phyloP scores from a whole-genome alignment of 2,888 invertebrate species.

The Noctua janthina region DNA sequence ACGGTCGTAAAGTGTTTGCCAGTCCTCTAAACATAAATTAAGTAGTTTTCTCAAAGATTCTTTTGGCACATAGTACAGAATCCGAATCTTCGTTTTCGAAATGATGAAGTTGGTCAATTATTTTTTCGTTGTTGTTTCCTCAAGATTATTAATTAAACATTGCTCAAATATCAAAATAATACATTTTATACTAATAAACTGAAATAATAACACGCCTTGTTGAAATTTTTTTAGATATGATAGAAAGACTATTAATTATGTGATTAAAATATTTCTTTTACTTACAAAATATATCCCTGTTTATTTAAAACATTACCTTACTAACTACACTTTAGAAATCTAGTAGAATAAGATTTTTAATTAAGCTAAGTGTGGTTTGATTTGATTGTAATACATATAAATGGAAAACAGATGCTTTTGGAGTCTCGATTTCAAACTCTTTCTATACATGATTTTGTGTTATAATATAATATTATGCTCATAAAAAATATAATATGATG shows the following conservation, averaged over 20 bases:
- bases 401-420: neutral
- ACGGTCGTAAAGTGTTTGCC: neutral
- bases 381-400: slow-evolving; percentile 8
- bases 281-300: slow-evolving; percentile 57
- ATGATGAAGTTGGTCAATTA: neutral
- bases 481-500: slow-evolving; percentile 13
- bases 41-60: slow-evolving; percentile 12
- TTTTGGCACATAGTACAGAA: slow-evolving; percentile 41
- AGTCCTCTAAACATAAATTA: slow-evolving; percentile 1
- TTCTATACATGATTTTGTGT: slow-evolving; percentile 6
- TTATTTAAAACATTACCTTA: slow-evolving; percentile 31
- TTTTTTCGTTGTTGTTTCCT: neutral
- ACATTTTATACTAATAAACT: neutral
- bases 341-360: slow-evolving; percentile 21
- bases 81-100: slow-evolving; percentile 6
- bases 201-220: neutral
- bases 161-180: slow-evolving; percentile 3
- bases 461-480: slow-evolving; percentile 19
- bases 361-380: neutral
- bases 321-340: slow-evolving; percentile 22
- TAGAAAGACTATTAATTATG: slow-evolving; percentile 27
- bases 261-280: slow-evolving; percentile 34
- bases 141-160: neutral
- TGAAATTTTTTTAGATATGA: slow-evolving; percentile 3
- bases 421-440: slow-evolving; percentile 7